Evolutionary conservation across 2,797 vertebrate genomes (phyloP).

Genomic region (Serranus cabrilla): DNA sequence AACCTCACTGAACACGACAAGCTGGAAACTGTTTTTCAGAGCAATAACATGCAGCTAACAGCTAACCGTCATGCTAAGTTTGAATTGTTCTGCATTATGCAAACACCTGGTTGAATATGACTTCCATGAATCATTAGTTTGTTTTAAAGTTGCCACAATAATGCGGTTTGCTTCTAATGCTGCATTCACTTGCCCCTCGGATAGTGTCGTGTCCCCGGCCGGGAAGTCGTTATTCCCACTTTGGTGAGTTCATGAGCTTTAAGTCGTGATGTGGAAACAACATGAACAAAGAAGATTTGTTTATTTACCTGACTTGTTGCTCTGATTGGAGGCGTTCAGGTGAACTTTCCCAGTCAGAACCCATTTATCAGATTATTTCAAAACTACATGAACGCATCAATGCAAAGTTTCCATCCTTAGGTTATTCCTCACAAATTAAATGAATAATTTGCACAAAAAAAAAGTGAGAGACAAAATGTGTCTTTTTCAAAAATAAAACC

Average conservation of each 20-base stretch:
- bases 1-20: constrained; percentile 48
- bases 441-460: background rate
- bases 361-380: no score
- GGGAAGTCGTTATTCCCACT: no score
- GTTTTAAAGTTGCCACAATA: background rate
- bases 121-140: background rate
- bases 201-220: fast-evolving
- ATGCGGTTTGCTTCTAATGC: background rate
- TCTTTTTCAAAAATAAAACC: no score
- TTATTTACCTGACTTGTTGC: no score
- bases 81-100: background rate
- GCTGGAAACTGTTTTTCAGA: constrained; percentile 57
- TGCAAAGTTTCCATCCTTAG: background rate
- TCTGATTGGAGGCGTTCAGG: no score
- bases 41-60: constrained; percentile 22
- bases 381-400: no score
- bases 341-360: no score
- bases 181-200: no score
- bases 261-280: no score
- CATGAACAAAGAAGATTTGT: no score
- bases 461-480: background rate
- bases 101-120: constrained; percentile 18
- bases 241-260: no score
- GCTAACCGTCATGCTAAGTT: constrained; percentile 10
- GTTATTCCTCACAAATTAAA: background rate